Evolutionary conservation across 2,888 invertebrate species (phyloP).

Genomic region (Tetheella fluctuosa): DNA sequence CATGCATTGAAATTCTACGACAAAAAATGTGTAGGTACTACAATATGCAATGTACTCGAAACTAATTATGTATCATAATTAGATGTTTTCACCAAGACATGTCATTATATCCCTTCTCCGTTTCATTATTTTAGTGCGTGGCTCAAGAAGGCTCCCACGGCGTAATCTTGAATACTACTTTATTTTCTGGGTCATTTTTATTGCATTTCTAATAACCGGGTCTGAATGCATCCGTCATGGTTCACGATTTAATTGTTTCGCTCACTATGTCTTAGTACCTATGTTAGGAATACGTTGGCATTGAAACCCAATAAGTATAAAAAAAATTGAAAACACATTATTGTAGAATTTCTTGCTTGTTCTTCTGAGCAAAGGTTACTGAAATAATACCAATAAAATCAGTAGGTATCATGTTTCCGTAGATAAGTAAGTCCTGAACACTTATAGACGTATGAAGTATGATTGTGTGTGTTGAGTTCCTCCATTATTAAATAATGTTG

Average conservation of each 20-base stretch:
- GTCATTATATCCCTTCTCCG: not conserved
- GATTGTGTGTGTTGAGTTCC: too few relatives aligned
- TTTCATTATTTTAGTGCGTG: constrained; percentile 5
- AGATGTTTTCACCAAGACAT: constrained; percentile 2
- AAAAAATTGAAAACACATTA: not conserved
- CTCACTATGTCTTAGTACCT: constrained; percentile 19
- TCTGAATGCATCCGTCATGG: constrained; percentile 45
- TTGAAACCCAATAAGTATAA: not conserved
- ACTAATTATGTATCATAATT: not conserved
- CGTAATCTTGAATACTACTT: constrained; percentile 28
- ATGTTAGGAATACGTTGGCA: constrained; percentile 12
- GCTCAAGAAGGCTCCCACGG: constrained; percentile 35
- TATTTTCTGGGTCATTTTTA: constrained; percentile 54
- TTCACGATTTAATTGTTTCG: constrained; percentile 47
- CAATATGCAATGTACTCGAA: not conserved
- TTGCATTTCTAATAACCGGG: constrained; percentile 55
- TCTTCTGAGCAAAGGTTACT: not conserved
- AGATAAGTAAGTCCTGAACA: too few relatives aligned
- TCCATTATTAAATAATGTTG: not conserved
- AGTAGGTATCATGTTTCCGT: too few relatives aligned
- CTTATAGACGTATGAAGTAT: too few relatives aligned
- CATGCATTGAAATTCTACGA: too few relatives aligned
- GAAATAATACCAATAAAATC: too few relatives aligned
- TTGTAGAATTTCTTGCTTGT: not conserved
- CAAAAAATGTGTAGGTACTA: not conserved